Evolutionary conservation across 2,113 vertebrate genomes (phyloP).

Genomic region (Chascanopsetta lugubris): DNA sequence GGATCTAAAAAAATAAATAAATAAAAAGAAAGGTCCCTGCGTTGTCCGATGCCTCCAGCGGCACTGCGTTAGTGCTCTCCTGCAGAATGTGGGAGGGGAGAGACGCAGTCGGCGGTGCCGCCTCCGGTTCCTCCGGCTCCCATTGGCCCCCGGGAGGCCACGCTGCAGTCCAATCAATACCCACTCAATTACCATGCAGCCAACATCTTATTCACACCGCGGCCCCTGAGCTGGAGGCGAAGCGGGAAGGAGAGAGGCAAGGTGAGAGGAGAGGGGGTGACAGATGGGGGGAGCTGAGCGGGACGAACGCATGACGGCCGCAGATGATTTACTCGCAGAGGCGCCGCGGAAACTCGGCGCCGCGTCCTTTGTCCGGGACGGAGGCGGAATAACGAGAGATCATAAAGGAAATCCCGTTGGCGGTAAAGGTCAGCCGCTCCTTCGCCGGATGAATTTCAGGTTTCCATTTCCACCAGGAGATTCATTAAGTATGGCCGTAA

Average conservation of each 20-base stretch:
- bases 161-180: conserved; percentile 83
- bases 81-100: conserved; percentile 57
- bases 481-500: conserved; percentile 62
- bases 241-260: conserved; percentile 50
- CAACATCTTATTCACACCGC: conserved; percentile 75
- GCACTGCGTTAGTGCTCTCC: conserved; percentile 51
- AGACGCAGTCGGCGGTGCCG: conserved; percentile 53
- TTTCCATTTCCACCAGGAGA: conserved; percentile 50
- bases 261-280: conserved; percentile 50
- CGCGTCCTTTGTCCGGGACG: conserved; percentile 40
- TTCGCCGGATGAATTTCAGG: conserved; percentile 41
- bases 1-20: no score
- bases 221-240: conserved; percentile 50
- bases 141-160: conserved; percentile 65
- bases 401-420: conserved; percentile 51
- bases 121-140: conserved; percentile 60
- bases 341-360: conserved; percentile 37
- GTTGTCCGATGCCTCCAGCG: conserved; percentile 16
- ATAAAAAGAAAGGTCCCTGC: conserved; percentile 10
- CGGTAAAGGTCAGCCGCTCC: conserved; percentile 58
- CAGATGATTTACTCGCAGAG: conserved; percentile 34
- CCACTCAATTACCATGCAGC: conserved; percentile 78
- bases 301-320: conserved; percentile 41
- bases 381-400: conserved; percentile 50
- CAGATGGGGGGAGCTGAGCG: conserved; percentile 40